phyloP scores from a whole-genome alignment of 2,888 invertebrate species.

The Emmelina monodactyla region DNA sequence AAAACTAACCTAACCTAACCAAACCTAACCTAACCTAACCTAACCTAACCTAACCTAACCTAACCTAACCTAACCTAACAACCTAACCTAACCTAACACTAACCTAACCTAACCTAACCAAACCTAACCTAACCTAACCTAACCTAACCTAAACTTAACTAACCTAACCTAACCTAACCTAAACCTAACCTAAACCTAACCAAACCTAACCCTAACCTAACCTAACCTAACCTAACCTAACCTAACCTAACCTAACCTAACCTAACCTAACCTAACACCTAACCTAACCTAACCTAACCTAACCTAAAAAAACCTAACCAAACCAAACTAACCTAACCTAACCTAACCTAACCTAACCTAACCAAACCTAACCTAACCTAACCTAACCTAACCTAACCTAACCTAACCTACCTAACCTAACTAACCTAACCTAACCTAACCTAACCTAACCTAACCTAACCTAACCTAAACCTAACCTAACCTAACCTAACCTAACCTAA shows the following conservation, averaged over 20 bases:
- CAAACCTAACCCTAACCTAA: constrained; percentile 19
- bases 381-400: constrained; percentile 19
- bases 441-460: constrained; percentile 16
- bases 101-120: constrained; percentile 15
- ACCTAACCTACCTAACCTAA: constrained; percentile 14
- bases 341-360: constrained; percentile 15
- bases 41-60: constrained; percentile 16
- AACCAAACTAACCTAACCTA: constrained; percentile 15
- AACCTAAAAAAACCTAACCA: constrained; percentile 12
- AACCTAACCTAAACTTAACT: constrained; percentile 15
- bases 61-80: constrained; percentile 16
- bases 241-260: constrained; percentile 17
- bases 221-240: constrained; percentile 20
- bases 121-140: constrained; percentile 16
- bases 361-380: constrained; percentile 16
- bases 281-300: constrained; percentile 12
- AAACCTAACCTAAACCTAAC: constrained; percentile 19
- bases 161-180: constrained; percentile 17
- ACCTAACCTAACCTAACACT: constrained; percentile 14
- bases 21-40: constrained; percentile 18
- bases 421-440: constrained; percentile 12
- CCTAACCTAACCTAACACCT: no score
- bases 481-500: constrained; percentile 17
- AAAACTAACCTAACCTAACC: constrained; percentile 17
- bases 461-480: constrained; percentile 15